A percentile compares a stretch with the other conserved stretches of the same genome.
Evolutionary conservation across 2,888 invertebrate species (phyloP).

Genomic region (Pristionchus maxplancki): DNA sequence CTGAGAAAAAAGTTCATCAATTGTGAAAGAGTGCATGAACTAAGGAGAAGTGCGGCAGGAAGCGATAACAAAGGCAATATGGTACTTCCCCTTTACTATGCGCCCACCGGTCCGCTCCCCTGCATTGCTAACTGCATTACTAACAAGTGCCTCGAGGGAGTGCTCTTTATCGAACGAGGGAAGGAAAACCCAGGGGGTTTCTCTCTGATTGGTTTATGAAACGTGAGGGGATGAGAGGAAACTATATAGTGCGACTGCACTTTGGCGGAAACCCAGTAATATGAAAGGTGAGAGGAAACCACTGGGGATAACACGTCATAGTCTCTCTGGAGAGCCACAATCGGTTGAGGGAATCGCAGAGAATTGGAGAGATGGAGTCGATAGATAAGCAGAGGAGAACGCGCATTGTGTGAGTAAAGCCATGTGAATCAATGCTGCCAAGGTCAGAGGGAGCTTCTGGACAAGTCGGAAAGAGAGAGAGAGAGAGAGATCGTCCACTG

Average conservation of each 20-base stretch:
- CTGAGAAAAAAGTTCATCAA: not conserved
- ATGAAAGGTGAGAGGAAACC: no score
- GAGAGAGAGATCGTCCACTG: no score
- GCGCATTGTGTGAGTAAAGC: not conserved
- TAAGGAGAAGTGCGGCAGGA: not conserved
- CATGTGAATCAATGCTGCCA: not conserved
- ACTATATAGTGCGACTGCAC: not conserved
- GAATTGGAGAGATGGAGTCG: not conserved
- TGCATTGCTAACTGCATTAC: not conserved
- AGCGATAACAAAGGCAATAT: not conserved
- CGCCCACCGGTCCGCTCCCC: not conserved
- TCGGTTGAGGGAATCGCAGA: not conserved
- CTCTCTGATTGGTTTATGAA: not conserved
- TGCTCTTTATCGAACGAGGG: not conserved
- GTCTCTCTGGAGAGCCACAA: not conserved
- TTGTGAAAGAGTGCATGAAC: not conserved
- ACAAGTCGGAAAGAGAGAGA: no score
- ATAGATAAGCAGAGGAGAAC: not conserved
- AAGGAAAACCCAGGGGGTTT: not conserved
- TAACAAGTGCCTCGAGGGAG: not conserved
- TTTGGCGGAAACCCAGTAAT: not conserved
- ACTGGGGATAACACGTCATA: slow-evolving; percentile 23
- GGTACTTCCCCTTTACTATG: not conserved
- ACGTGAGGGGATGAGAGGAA: not conserved
- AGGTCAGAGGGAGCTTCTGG: no score